Conservation (phyloP, 2,797 vertebrate species). For the Cheirogaleus major region DNA sequence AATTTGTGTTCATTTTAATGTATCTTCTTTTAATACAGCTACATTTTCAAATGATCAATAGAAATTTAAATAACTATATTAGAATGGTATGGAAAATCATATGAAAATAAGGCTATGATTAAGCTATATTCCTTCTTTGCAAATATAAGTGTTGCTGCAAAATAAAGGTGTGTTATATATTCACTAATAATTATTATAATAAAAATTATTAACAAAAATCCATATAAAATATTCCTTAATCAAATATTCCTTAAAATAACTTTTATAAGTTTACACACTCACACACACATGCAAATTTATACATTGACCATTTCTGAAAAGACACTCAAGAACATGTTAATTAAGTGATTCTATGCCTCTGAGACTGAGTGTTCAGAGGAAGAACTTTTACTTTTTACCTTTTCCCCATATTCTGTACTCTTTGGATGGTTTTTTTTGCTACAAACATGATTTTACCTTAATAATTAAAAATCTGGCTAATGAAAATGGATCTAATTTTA, state of each 20-base stretch:
- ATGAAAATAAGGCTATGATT: constrained; percentile 21
- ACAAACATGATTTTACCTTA: constrained; percentile 27
- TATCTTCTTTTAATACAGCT: constrained; percentile 57
- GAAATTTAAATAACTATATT: constrained; percentile 49
- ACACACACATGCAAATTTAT: background rate
- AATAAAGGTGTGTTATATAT: constrained; percentile 48
- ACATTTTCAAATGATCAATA: constrained; percentile 62
- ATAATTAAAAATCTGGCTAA: constrained; percentile 10
- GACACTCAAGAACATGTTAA: background rate
- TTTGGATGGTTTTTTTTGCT: background rate
- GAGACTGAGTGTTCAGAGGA: background rate
- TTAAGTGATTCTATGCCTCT: background rate
- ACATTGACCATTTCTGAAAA: background rate
- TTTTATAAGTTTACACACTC: background rate
- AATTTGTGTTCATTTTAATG: constrained; percentile 62
- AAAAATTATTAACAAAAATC: constrained; percentile 57
- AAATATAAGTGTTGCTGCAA: constrained; percentile 17
- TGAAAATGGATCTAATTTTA: background rate
- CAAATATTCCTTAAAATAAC: constrained; percentile 32
- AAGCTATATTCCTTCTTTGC: background rate
- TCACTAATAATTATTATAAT: constrained; percentile 44
- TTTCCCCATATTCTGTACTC: background rate
- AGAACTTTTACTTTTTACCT: background rate
- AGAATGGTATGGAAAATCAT: constrained; percentile 42
- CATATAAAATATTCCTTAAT: constrained; percentile 25